These are phyloP conservation scores for Metalampra italica DNA, from an alignment of 2,888 invertebrate species.

Conservation along the genomic window DNA sequence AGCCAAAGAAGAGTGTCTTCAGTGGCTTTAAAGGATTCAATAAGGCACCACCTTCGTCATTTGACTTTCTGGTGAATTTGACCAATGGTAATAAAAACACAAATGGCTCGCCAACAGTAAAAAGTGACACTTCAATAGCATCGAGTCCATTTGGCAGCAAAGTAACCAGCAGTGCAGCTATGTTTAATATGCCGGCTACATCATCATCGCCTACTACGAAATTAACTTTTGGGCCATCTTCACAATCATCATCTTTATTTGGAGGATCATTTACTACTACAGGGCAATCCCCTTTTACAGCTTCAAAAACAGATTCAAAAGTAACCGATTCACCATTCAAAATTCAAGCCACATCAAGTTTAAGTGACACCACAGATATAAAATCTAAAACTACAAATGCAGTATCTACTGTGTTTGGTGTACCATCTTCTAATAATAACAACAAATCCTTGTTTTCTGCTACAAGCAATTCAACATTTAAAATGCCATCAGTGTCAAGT, in stretches of 20 bases:
- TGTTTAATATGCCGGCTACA: conserved; percentile 37
- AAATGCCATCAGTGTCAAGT: conserved; percentile 35
- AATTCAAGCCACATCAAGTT: conserved; percentile 37
- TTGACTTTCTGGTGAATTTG: conserved; percentile 80
- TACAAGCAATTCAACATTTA: conserved; percentile 38
- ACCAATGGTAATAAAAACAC: conserved; percentile 62
- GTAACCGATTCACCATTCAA: conserved; percentile 50
- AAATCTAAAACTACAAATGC: conserved; percentile 8
- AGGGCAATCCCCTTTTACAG: conserved; percentile 37
- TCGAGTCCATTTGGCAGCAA: conserved; percentile 45
- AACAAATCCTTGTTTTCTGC: conserved; percentile 41
- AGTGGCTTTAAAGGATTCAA: conserved; percentile 83
- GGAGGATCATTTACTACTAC: conserved; percentile 28
- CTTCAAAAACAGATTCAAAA: conserved; percentile 48
- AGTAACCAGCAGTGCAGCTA: conserved; percentile 30
- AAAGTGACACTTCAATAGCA: conserved; percentile 37
- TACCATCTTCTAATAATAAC: conserved; percentile 31
- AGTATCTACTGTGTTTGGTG: conserved; percentile 42
- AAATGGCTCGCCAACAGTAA: conserved; percentile 42
- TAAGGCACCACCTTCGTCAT: conserved; percentile 72
- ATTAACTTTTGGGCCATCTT: conserved; percentile 30
- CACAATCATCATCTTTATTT: conserved; percentile 39
- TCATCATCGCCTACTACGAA: conserved; percentile 26
- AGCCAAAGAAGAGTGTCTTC: conserved; percentile 80
- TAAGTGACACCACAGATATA: conserved; percentile 27